Percentiles rank a stretch among this genome's conserved stretches.
Conservation (phyloP, 2,797 vertebrate species). For the Gymnothorax javanicus region DNA sequence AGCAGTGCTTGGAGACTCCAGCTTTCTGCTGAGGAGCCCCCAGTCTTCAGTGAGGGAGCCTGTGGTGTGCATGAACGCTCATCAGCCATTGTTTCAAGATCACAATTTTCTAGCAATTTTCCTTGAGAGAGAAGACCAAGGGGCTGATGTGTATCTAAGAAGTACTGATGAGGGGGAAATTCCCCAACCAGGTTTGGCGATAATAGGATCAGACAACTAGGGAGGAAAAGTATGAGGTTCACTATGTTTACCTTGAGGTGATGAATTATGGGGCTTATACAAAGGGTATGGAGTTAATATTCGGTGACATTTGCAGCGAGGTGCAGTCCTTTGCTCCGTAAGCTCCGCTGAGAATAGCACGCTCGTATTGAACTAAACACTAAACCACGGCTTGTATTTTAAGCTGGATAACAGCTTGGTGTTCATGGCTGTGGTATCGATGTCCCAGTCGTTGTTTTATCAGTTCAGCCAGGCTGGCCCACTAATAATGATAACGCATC, state of each 20-base stretch:
- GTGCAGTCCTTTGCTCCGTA: background rate
- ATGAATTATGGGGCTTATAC: conserved; percentile 6
- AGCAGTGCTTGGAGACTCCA: background rate
- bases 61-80: background rate
- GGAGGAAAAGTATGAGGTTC: conserved; percentile 1
- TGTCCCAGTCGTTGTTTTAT: background rate
- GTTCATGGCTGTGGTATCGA: background rate
- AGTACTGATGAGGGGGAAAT: background rate
- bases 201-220: background rate
- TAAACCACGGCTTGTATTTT: background rate
- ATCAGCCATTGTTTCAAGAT: background rate
- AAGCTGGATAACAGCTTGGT: background rate
- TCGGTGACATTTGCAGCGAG: background rate
- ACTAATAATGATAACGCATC: background rate
- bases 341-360: background rate
- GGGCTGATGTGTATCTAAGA: conserved; percentile 2
- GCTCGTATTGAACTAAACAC: background rate
- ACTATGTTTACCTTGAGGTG: conserved; percentile 4
- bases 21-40: background rate
- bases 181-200: background rate
- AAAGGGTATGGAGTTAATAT: conserved; percentile 8
- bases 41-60: background rate
- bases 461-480: background rate
- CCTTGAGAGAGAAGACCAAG: background rate
- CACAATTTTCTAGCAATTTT: background rate